These are phyloP conservation scores for Cantharis lateralis DNA, from an alignment of 2,888 invertebrate species.

Conservation along the genomic window DNA sequence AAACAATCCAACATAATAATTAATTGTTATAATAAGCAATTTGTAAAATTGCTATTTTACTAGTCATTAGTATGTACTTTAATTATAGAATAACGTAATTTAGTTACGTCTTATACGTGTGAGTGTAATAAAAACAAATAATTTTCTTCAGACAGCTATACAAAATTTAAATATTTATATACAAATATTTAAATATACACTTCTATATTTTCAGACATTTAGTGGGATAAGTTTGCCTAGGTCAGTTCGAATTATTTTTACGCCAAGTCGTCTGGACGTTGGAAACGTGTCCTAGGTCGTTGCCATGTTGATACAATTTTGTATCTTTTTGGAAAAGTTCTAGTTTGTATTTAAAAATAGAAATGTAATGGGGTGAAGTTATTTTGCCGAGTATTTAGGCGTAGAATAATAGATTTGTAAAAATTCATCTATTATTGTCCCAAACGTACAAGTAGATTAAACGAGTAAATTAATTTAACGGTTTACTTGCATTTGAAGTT, in stretches of 20 bases:
- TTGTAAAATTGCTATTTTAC: not conserved
- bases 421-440: not conserved
- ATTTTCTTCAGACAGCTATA: conserved; percentile 14
- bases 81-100: not conserved
- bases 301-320: conserved; percentile 24
- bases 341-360: conserved; percentile 9
- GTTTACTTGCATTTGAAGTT: not conserved
- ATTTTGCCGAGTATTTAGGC: not conserved
- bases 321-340: conserved; percentile 24
- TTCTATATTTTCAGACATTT: conserved; percentile 18
- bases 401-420: conserved; percentile 2
- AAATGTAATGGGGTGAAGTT: conserved; percentile 9
- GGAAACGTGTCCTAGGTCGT: conserved; percentile 27
- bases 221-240: conserved; percentile 20
- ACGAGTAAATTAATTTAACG: not conserved
- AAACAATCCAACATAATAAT: not conserved
- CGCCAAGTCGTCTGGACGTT: conserved; percentile 16
- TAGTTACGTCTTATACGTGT: not conserved
- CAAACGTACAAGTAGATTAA: not conserved
- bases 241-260: conserved; percentile 30
- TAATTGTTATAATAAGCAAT: not conserved
- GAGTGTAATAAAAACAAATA: not conserved
- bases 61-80: not conserved
- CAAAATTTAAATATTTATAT: not conserved
- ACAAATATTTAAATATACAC: not conserved